Base-by-base conservation (phyloP, 2,113 vertebrate genomes). In the Sialia sialis region DNA sequence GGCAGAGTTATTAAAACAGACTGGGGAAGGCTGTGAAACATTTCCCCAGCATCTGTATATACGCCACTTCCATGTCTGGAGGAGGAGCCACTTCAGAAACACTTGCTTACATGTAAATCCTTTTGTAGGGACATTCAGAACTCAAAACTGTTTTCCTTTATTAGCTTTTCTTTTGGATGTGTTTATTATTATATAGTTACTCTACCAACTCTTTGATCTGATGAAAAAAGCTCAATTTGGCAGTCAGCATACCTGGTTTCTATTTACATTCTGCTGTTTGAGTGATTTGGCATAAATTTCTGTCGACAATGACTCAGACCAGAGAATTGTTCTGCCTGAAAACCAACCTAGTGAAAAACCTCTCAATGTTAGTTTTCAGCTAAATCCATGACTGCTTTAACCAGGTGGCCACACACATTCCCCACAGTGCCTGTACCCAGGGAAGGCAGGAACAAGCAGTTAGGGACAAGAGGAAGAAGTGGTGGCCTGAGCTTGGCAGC, bases 191-290 rank as follows among this genome's bases (percentile, higher is more conserved):
- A 59, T 77, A 49, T 43, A 90, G 55, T 88, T 80, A 62, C 39
- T 80, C 36, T 46, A 70, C 79, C 4, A 9, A 26, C 49, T 72
- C 81, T 93, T 82, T 90, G 90, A 91, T 93, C 74, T 84, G 26
- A 64, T 44, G 67, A 46, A 70, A 81, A 91, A 79, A 58, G 13
- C 55, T 39, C 30, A 32, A 77, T 95, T 82, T 94, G 79, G 85
- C 92, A 96, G 64, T 62, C 63, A 85, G 68, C 62, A 90, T 64
- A 74, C 86, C 72, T 86, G 48, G 46, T 73, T 93, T 92, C 85
- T 90, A 41, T 95, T 96, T 90, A 54, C 67, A 54, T 80, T 75
- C 74, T 10, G 18, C 78, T 84, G 9, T 85, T 93, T 59, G 46
- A 86, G 55, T 66, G 51, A 88, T 90, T 81, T 90, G 84, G 82